Percentiles rank a stretch among this genome's conserved stretches.
phyloP scores from a whole-genome alignment of 1,140 invertebrate genomes.

The Bombus turneri region DNA sequence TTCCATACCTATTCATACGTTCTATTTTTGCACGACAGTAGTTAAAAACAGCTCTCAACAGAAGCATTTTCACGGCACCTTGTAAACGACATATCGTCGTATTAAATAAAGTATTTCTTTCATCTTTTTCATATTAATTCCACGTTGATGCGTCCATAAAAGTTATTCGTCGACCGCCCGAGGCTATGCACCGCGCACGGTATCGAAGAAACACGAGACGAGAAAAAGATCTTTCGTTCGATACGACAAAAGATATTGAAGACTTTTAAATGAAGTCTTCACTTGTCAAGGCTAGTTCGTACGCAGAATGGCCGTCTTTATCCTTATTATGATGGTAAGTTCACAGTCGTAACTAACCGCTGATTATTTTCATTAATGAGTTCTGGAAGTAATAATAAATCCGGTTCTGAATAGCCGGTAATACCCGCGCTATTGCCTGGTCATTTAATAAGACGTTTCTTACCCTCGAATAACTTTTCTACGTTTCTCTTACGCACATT shows the following conservation, averaged over 20 bases:
- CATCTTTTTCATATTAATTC: background rate
- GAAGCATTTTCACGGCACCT: background rate
- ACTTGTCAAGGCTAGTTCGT: background rate
- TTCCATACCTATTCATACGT: background rate
- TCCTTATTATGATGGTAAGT: constrained; percentile 48
- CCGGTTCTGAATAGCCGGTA: constrained; percentile 39
- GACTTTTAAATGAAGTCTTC: constrained; percentile 18
- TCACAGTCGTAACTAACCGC: constrained; percentile 58
- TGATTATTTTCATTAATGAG: constrained; percentile 65
- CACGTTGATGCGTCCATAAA: background rate
- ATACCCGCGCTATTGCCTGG: constrained; percentile 11
- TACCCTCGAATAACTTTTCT: constrained; percentile 10
- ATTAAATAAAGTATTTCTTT: background rate
- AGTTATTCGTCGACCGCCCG: background rate
- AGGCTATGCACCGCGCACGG: too few species aligned
- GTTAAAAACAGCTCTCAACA: background rate
- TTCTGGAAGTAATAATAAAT: constrained; percentile 58
- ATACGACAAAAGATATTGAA: background rate
- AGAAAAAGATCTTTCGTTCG: background rate
- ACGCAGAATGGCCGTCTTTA: background rate
- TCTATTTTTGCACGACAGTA: background rate
- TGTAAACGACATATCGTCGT: background rate
- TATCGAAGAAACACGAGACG: background rate
- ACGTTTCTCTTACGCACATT: constrained; percentile 30
- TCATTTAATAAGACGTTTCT: constrained; percentile 35